phyloP scores from a whole-genome alignment of 1,140 invertebrate species.

The Conus ventricosus region DNA sequence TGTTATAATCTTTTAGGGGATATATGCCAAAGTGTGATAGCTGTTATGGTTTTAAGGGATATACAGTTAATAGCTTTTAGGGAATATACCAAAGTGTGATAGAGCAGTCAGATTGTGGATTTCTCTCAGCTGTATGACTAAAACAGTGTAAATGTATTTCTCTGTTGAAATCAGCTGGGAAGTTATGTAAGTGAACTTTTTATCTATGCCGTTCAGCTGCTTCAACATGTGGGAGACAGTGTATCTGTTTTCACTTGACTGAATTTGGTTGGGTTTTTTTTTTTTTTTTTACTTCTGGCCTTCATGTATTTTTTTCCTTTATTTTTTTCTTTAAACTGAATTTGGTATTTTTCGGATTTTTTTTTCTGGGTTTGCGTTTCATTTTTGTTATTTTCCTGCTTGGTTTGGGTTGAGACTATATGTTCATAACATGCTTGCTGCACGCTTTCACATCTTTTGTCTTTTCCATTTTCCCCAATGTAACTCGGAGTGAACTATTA shows the following conservation, averaged over 20 bases:
- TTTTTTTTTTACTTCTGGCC: neutral
- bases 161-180: slow-evolving; percentile 10
- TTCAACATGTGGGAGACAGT: neutral
- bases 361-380: neutral
- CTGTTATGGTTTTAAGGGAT: no score
- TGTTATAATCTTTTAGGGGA: no score
- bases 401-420: neutral
- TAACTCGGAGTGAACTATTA: neutral
- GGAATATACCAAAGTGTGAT: no score
- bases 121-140: no score
- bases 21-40: no score
- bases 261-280: neutral
- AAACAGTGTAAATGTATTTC: neutral
- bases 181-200: neutral
- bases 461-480: neutral
- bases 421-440: neutral
- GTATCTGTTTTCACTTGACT: neutral
- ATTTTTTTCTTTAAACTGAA: neutral
- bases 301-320: neutral
- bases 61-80: no score
- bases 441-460: neutral
- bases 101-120: no score
- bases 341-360: neutral
- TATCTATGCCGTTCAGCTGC: neutral
- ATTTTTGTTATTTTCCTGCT: neutral